Base-by-base conservation (phyloP, 2,888 invertebrate species). In the Dolichomitus sp. region DNA sequence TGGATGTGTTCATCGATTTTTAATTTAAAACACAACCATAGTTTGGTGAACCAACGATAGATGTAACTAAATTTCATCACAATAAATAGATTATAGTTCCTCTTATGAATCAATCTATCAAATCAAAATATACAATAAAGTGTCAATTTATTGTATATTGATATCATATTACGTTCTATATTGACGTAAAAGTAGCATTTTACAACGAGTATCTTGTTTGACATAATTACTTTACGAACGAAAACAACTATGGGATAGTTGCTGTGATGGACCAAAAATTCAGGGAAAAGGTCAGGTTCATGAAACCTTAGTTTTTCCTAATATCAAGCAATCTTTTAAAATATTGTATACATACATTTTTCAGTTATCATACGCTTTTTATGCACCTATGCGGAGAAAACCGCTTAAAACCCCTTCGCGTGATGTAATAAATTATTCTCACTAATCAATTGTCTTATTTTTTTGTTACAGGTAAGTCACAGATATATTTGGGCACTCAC, bases 391-490 rank as follows among this genome's bases (percentile, higher is more conserved):
- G n/a, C 14, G 33, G 57, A 5, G 11, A n/a, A 7, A 6, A 27
- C 14, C 5, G 27, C 11, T 40, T 23, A 4, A 63, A 12, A 40
- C 12, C 1, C 2, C 7, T 45, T 19, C 9, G 14, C 19, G 19
- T 27, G 6, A 0, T 27, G 6, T 45, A 23, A 65, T n/a, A 23
- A 45, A 42, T 12, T 37, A 4, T 17, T 23, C 23, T 27, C 42
- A 23, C 63, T 68, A 61, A 63, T 42, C 63, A 63, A 40, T 27
- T 68, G 72, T 57, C 57, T 78, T 54, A 19, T 57, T 72, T 68
- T n/a, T 68, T 73, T 59, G 61, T 86, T 86, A 7, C 84, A 84
- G 86, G 86, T 86, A 80, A 86, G 85, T 86, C 76, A 33, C 57
- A 68, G 30, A 48, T 65, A 19, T 33, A 57, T 59, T 50, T 59